A percentile compares a stretch with the other conserved stretches of the same genome.
Evolutionary conservation across 2,113 vertebrate species (phyloP).

Genomic region (Mellivora capensis): DNA sequence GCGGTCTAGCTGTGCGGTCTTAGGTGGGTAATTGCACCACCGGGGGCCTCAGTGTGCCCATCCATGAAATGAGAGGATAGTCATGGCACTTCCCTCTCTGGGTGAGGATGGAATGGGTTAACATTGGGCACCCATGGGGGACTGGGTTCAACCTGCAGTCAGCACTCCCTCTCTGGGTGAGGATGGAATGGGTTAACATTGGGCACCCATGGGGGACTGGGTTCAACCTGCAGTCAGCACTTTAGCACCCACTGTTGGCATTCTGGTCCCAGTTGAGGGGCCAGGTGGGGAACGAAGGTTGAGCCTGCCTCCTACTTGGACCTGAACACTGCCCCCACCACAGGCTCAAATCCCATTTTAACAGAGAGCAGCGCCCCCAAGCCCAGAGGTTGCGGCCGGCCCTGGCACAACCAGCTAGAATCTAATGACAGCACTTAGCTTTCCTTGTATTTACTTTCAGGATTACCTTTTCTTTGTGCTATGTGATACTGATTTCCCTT

Average conservation of each 20-base stretch:
- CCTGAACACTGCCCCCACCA: rapidly evolving
- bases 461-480: not conserved
- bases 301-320: not conserved
- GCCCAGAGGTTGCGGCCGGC: not conserved
- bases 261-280: not conserved
- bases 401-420: not conserved
- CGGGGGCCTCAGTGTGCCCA: not conserved
- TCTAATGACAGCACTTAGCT: not conserved
- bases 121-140: rapidly evolving
- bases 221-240: rapidly evolving
- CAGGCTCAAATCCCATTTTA: not conserved
- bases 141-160: rapidly evolving
- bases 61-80: not conserved
- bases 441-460: not conserved
- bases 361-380: not conserved
- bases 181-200: not conserved
- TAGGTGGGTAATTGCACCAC: not conserved
- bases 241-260: not conserved
- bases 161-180: rapidly evolving
- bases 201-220: not conserved
- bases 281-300: rapidly evolving
- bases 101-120: not conserved
- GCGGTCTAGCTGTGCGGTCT: not conserved
- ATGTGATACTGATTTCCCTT: not conserved
- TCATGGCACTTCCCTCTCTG: not conserved